Conservation (phyloP, 1,140 invertebrate species). For the Drosophila bifasciata region DNA sequence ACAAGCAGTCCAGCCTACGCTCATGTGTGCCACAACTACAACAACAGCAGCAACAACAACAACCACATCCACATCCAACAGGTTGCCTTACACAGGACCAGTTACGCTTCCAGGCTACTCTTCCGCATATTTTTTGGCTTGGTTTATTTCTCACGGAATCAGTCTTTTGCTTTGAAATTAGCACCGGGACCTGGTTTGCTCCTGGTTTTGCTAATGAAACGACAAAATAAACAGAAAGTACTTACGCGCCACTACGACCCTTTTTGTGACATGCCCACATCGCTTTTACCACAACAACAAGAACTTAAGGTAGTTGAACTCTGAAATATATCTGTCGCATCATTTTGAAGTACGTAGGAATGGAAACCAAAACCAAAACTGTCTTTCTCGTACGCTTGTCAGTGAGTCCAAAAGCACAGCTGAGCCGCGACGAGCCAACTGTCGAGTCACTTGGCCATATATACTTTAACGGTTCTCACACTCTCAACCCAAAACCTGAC, state of each 20-base stretch:
- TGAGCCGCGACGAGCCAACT: constrained; percentile 53
- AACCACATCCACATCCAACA: constrained; percentile 62
- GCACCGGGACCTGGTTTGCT: too few species aligned
- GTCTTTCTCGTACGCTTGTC: constrained; percentile 21
- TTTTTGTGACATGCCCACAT: background rate
- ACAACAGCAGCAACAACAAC: constrained; percentile 49
- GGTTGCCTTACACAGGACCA: constrained; percentile 68
- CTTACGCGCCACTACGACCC: too few species aligned
- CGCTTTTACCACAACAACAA: constrained; percentile 2
- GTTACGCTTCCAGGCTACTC: constrained; percentile 64
- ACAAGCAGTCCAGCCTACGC: constrained; percentile 61
- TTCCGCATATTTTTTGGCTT: constrained; percentile 71
- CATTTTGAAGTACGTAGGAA: constrained; percentile 63
- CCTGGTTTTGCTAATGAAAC: constrained; percentile 4
- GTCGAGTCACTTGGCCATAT: constrained; percentile 42
- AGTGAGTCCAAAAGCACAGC: constrained; percentile 21
- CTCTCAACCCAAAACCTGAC: constrained; percentile 61
- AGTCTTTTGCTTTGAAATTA: background rate
- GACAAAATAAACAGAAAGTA: constrained; percentile 1
- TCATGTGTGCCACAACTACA: constrained; percentile 46
- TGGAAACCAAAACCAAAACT: constrained; percentile 45
- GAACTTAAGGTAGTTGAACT: constrained; percentile 51
- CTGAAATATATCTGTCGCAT: constrained; percentile 70
- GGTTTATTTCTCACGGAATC: constrained; percentile 48
- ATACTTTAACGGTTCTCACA: constrained; percentile 78